Evolutionary conservation across 2,113 vertebrate species (phyloP).

Genomic region (Sinocyclocheilus grahami): DNA sequence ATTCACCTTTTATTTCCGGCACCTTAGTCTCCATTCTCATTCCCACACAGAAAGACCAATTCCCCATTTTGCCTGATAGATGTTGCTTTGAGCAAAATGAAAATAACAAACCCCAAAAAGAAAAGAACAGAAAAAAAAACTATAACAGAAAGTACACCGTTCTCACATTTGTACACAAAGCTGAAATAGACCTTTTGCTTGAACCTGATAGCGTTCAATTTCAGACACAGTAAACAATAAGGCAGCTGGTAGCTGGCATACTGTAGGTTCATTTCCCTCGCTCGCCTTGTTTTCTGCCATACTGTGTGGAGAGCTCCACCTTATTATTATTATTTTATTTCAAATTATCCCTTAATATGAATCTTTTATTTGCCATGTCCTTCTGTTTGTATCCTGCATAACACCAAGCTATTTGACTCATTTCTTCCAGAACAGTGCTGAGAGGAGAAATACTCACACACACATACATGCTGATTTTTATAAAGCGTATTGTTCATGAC

Average conservation of each 20-base stretch:
- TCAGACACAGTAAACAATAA: conserved; percentile 17
- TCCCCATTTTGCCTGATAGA: background rate
- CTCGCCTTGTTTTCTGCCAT: background rate
- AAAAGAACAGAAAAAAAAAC: background rate
- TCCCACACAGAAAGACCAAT: conserved; percentile 23
- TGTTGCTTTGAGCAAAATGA: conserved; percentile 35
- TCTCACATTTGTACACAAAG: conserved; percentile 33
- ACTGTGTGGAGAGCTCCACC: conserved; percentile 4
- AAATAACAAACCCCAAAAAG: conserved; percentile 23
- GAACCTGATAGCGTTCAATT: conserved; percentile 17
- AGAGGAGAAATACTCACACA: background rate
- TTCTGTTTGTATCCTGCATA: conserved; percentile 22
- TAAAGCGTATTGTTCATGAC: background rate
- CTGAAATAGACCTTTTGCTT: conserved; percentile 19
- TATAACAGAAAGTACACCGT: conserved; percentile 20
- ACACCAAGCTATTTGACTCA: conserved; percentile 2
- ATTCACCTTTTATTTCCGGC: conserved; percentile 60
- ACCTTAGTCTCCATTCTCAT: conserved; percentile 49
- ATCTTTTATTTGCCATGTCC: conserved; percentile 15
- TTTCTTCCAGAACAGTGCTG: background rate
- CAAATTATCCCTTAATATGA: conserved; percentile 25
- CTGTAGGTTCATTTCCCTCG: background rate
- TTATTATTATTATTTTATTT: conserved; percentile 42
- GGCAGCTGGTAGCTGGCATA: background rate
- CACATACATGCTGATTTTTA: background rate